Evolutionary conservation across 2,113 vertebrate species (phyloP).

Genomic region (Psittacara wagleri): DNA sequence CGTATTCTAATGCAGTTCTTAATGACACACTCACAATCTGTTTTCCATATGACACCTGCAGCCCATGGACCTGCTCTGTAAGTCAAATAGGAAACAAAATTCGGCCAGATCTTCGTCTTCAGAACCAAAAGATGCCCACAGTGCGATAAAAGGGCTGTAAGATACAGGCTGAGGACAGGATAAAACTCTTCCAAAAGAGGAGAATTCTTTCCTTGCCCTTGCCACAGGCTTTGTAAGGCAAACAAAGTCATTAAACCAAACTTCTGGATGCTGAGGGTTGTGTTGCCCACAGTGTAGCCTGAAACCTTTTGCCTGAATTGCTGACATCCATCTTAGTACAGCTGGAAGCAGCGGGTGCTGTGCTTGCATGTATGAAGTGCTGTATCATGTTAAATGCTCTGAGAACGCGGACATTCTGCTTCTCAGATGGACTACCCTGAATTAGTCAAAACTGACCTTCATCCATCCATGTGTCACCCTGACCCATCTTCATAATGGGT

Average conservation of each 20-base stretch:
- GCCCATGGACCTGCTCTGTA: background rate
- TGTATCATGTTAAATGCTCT: conserved; percentile 3
- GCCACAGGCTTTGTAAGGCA: background rate
- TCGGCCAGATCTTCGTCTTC: background rate
- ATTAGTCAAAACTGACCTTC: conserved; percentile 46
- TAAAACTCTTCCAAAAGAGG: background rate
- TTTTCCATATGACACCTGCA: background rate
- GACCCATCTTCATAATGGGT: background rate
- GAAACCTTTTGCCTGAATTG: conserved; percentile 6
- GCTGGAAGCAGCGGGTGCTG: conserved; percentile 38
- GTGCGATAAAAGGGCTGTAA: background rate
- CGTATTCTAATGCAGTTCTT: background rate
- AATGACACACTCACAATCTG: background rate
- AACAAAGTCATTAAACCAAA: background rate
- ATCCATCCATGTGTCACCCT: conserved; percentile 31
- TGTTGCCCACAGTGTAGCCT: background rate
- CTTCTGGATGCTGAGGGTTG: background rate
- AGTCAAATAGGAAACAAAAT: background rate
- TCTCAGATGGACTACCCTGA: background rate
- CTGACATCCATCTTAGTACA: conserved; percentile 12
- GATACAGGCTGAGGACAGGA: background rate
- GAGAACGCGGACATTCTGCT: background rate
- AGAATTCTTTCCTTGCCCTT: background rate
- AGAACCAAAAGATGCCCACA: background rate
- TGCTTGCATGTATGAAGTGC: conserved; percentile 30